Conservation (phyloP, 2,888 invertebrate species). For the Malachius bipustulatus region DNA sequence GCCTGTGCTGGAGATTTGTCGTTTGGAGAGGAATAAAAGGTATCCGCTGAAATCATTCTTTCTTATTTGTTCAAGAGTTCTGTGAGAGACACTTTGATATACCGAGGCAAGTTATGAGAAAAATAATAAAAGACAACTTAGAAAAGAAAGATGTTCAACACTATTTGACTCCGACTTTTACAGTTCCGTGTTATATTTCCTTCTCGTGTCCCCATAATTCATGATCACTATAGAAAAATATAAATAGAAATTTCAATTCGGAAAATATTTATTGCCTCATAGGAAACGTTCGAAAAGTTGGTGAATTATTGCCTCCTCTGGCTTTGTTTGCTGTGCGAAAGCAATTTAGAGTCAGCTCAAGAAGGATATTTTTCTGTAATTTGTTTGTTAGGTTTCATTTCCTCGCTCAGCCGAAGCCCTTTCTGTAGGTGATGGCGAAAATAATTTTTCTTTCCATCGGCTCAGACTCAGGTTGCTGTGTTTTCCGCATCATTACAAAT, state of each 20-base stretch:
- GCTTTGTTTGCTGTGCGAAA: no score
- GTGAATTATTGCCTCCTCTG: no score
- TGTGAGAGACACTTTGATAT: conserved; percentile 29
- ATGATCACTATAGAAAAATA: background rate
- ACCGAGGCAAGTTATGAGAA: conserved; percentile 7
- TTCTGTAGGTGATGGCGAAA: no score
- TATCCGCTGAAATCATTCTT: conserved; percentile 12
- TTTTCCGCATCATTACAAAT: no score
- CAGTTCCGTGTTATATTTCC: conserved; percentile 3
- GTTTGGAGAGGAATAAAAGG: no score
- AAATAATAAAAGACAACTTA: background rate
- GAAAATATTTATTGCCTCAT: conserved; percentile 1
- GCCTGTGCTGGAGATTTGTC: no score
- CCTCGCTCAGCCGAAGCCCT: no score
- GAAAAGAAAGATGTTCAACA: conserved; percentile 10
- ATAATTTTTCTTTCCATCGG: no score
- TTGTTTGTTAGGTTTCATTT: no score
- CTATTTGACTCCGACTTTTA: conserved; percentile 7
- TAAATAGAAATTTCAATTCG: conserved; percentile 1
- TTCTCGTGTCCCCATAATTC: background rate
- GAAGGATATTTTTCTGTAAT: no score
- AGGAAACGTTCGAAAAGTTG: background rate
- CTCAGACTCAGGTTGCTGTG: no score
- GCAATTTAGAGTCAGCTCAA: no score
- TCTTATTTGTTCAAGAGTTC: conserved; percentile 29